phyloP scores from a whole-genome alignment of 2,888 invertebrate species.

The Aphelenchoides bicaudatus region DNA sequence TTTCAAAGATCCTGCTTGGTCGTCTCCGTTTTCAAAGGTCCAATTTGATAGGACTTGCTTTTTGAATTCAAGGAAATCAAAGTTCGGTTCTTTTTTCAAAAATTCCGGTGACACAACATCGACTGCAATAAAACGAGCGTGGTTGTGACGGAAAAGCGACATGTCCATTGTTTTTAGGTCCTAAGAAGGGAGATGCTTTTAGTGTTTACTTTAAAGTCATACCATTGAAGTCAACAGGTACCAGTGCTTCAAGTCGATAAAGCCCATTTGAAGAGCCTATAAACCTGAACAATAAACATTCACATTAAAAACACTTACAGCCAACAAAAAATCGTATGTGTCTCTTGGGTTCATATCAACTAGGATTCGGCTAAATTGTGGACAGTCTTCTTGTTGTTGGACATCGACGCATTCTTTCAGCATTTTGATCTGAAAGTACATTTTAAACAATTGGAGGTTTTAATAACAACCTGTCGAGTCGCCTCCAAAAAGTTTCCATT shows the following conservation, averaged over 20 bases:
- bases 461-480: slow-evolving; percentile 38
- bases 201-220: slow-evolving; percentile 4
- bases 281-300: neutral
- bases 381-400: slow-evolving; percentile 51
- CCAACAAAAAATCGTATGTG: slow-evolving; percentile 52
- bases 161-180: slow-evolving; percentile 57
- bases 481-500: slow-evolving; percentile 51
- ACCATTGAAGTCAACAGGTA: slow-evolving; percentile 56
- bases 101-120: slow-evolving; percentile 47
- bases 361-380: slow-evolving; percentile 53
- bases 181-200: slow-evolving; percentile 30
- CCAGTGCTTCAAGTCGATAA: slow-evolving; percentile 60
- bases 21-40: slow-evolving; percentile 19
- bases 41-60: slow-evolving; percentile 12
- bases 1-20: slow-evolving; percentile 12
- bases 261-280: slow-evolving; percentile 58
- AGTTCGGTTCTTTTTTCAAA: slow-evolving; percentile 30
- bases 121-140: slow-evolving; percentile 58
- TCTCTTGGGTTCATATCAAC: slow-evolving; percentile 55
- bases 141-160: slow-evolving; percentile 59
- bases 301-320: slow-evolving; percentile 33
- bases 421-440: slow-evolving; percentile 46
- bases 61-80: slow-evolving; percentile 23
- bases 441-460: neutral
- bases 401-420: slow-evolving; percentile 51